Conservation (phyloP, 2,113 vertebrate species). For the Alaudala cheleensis region DNA sequence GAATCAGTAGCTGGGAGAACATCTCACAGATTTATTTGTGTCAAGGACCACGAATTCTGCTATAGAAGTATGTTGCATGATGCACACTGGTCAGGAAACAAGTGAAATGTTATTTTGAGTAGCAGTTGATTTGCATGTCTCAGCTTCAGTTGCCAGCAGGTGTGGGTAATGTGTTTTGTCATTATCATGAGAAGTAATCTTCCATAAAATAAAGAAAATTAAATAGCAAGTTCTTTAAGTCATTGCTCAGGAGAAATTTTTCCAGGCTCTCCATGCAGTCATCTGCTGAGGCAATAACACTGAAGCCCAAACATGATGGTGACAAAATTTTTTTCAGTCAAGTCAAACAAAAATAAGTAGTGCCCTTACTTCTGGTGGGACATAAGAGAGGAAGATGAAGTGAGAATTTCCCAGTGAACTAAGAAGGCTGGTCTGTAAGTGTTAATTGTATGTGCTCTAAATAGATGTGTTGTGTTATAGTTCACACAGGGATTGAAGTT, state of each 20-base stretch:
- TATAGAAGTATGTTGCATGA: neutral
- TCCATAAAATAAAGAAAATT: neutral
- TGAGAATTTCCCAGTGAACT: neutral
- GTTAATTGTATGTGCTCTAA: neutral
- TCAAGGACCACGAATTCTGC: neutral
- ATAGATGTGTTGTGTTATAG: neutral
- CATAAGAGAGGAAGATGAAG: neutral
- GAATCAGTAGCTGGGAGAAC: neutral
- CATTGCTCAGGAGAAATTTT: neutral
- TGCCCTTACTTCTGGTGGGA: neutral
- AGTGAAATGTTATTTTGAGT: neutral
- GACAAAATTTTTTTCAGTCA: neutral
- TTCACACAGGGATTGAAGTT: neutral
- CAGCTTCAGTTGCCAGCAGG: neutral
- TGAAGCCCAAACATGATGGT: neutral
- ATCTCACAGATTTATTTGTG: neutral
- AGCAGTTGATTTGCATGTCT: neutral
- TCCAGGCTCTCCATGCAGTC: neutral
- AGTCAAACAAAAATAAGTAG: neutral
- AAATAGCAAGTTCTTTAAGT: neutral
- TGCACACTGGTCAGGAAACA: neutral
- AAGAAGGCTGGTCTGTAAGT: neutral
- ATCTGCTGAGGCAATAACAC: neutral
- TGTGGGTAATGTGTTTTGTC: neutral
- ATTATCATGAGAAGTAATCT: neutral